A percentile compares a stretch with the other conserved stretches of the same genome.
Evolutionary conservation across 2,797 vertebrate species (phyloP).

Genomic region (Huso huso): DNA sequence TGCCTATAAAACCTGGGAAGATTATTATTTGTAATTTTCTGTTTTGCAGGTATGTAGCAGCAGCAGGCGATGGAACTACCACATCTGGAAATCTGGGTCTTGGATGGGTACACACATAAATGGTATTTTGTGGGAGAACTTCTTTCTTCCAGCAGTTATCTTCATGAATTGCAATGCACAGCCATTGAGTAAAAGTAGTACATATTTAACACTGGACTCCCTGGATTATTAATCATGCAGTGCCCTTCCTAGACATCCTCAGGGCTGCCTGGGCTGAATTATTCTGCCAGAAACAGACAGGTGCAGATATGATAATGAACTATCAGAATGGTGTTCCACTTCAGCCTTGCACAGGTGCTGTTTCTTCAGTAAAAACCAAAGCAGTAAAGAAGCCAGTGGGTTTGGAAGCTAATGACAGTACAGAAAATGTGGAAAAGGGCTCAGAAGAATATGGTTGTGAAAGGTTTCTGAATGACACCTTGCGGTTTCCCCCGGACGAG

Average conservation of each 20-base stretch:
- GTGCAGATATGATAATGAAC: conserved; percentile 53
- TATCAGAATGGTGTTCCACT: conserved; percentile 48
- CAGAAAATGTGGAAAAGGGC: conserved; percentile 23
- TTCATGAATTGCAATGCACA: not conserved
- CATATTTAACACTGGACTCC: conserved; percentile 1
- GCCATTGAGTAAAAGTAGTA: not conserved
- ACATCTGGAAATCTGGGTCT: no score
- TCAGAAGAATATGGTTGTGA: conserved; percentile 24
- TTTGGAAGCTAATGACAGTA: conserved; percentile 23
- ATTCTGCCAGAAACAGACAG: not conserved
- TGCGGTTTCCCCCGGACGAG: conserved; percentile 28
- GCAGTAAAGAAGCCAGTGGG: conserved; percentile 24
- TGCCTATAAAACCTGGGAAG: no score
- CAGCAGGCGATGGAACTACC: no score
- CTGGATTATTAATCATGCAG: not conserved
- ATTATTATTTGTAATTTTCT: no score
- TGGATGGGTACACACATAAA: no score
- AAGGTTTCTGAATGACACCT: conserved; percentile 27
- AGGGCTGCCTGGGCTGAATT: not conserved
- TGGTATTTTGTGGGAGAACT: no score
- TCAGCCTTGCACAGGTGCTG: conserved; percentile 21
- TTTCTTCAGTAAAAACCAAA: conserved; percentile 17
- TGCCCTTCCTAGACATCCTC: not conserved
- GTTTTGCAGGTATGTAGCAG: no score
- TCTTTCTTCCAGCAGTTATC: not conserved